phyloP scores from a whole-genome alignment of 2,113 vertebrate species.

The Fukomys damarensis region DNA sequence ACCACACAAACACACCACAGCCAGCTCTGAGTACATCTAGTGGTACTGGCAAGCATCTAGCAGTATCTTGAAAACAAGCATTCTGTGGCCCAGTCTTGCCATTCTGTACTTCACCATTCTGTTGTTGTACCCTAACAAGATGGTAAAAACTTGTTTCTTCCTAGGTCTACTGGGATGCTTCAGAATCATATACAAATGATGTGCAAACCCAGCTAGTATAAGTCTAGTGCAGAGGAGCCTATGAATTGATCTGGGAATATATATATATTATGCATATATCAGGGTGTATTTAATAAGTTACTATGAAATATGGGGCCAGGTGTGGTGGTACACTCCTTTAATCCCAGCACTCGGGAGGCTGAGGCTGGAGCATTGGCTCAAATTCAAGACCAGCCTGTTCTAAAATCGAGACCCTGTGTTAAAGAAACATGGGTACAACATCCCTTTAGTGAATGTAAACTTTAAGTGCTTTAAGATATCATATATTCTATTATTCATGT shows the following conservation, averaged over 20 bases:
- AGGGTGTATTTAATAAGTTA: neutral
- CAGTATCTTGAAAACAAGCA: neutral
- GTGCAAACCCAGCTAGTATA: neutral
- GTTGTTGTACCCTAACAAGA: neutral
- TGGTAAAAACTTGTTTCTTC: neutral
- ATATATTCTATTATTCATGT: neutral
- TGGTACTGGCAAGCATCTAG: neutral
- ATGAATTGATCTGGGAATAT: neutral
- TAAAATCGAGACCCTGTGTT: neutral
- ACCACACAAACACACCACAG: neutral
- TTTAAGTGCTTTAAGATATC: constrained; percentile 14
- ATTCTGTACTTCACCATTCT: neutral
- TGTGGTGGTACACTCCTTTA: neutral
- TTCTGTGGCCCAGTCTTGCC: neutral
- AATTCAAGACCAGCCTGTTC: neutral
- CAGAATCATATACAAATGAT: neutral
- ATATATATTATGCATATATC: neutral
- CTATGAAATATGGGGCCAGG: neutral
- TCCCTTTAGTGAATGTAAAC: constrained; percentile 13
- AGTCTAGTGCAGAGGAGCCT: neutral
- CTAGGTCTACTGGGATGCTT: neutral
- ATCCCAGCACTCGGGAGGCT: neutral
- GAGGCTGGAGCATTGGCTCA: neutral
- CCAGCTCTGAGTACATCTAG: neutral
- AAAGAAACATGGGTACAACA: neutral